A percentile compares a stretch with the other conserved stretches of the same genome.
Conservation (phyloP, 1,140 invertebrate genomes). For the Colletes latitarsis region DNA sequence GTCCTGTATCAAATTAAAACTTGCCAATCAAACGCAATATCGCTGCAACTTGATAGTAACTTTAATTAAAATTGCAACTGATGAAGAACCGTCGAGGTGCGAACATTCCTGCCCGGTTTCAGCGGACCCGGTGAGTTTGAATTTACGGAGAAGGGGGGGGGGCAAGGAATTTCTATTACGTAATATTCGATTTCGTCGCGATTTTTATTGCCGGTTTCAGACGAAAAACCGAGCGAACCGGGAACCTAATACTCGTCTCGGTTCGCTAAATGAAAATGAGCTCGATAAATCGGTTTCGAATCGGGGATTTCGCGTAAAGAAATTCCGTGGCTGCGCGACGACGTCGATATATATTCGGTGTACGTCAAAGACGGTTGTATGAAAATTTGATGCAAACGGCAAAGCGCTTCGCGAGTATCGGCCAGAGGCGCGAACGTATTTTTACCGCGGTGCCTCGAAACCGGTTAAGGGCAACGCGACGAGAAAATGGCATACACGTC, state of each 20-base stretch:
- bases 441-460: constrained; percentile 71
- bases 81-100: constrained; percentile 57
- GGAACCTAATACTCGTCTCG: no score
- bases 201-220: neutral
- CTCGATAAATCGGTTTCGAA: no score
- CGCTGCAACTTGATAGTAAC: constrained; percentile 65
- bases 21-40: constrained; percentile 69
- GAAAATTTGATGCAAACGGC: constrained; percentile 66
- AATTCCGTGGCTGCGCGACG: neutral
- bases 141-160: constrained; percentile 1
- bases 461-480: constrained; percentile 63
- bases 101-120: constrained; percentile 21
- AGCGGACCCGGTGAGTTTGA: constrained; percentile 1
- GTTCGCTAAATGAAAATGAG: no score
- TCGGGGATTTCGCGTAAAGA: neutral
- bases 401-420: constrained; percentile 44
- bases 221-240: neutral
- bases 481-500: constrained; percentile 62
- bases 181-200: constrained; percentile 6
- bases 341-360: constrained; percentile 36
- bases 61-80: constrained; percentile 69
- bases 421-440: constrained; percentile 59
- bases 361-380: constrained; percentile 42
- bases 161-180: neutral
- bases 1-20: constrained; percentile 66